Conservation (phyloP, 2,113 vertebrate species). For the Pitta sordida region DNA sequence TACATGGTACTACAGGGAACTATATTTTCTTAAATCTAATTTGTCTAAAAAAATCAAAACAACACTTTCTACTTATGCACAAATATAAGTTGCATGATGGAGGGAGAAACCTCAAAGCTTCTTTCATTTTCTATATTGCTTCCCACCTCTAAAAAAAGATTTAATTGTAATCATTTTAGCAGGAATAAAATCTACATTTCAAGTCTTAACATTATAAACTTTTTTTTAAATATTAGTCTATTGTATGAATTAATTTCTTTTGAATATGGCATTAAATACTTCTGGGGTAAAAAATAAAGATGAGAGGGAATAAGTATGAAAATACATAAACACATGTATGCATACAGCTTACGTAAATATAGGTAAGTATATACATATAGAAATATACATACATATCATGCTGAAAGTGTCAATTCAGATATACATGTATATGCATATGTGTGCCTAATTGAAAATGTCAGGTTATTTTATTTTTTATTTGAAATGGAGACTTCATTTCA, state of each 20-base stretch:
- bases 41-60: background rate
- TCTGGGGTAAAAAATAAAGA: background rate
- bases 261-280: fast-evolving
- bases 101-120: background rate
- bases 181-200: background rate
- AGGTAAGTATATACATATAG: background rate
- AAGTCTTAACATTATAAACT: background rate
- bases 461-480: background rate
- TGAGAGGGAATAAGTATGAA: background rate
- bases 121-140: background rate
- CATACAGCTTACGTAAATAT: background rate
- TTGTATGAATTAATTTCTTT: background rate
- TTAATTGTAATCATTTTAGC: background rate
- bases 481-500: background rate
- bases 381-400: background rate
- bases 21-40: background rate
- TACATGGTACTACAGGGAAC: background rate
- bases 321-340: background rate
- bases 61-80: background rate
- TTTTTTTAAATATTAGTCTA: background rate
- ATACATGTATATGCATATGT: fast-evolving
- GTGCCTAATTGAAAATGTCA: fast-evolving
- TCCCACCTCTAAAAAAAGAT: background rate
- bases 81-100: background rate
- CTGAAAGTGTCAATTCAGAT: background rate